phyloP scores from a whole-genome alignment of 2,888 invertebrate genomes.

The Eremobia ochroleuca region DNA sequence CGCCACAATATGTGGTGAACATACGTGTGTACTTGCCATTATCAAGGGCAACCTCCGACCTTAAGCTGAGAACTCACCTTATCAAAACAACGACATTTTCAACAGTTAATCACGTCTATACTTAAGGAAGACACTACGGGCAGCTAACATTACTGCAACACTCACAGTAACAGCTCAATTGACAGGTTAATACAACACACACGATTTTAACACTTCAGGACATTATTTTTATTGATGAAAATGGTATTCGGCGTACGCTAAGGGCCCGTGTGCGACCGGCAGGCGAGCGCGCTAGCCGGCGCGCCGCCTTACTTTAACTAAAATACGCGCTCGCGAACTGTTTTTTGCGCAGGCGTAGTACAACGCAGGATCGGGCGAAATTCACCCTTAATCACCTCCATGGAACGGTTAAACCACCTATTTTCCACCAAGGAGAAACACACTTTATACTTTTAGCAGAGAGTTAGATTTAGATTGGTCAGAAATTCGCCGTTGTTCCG shows the following conservation, averaged over 20 bases:
- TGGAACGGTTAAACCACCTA: slow-evolving; percentile 71
- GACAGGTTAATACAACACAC: slow-evolving; percentile 80
- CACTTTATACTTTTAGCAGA: slow-evolving; percentile 47
- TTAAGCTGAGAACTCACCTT: slow-evolving; percentile 85
- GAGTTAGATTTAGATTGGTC: slow-evolving; percentile 42
- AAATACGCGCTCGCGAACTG: slow-evolving; percentile 78
- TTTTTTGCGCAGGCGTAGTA: slow-evolving; percentile 86
- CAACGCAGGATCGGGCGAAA: slow-evolving; percentile 88
- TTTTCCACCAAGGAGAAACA: slow-evolving; percentile 41
- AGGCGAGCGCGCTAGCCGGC: slow-evolving; percentile 91
- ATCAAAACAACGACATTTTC: slow-evolving; percentile 82
- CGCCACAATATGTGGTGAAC: slow-evolving; percentile 68
- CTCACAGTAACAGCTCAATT: slow-evolving; percentile 79
- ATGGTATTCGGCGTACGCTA: slow-evolving; percentile 81
- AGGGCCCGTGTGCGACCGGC: slow-evolving; percentile 85
- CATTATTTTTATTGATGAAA: slow-evolving; percentile 86
- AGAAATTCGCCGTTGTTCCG: slow-evolving; percentile 31
- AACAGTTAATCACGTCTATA: slow-evolving; percentile 75
- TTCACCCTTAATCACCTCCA: slow-evolving; percentile 75
- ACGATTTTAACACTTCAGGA: slow-evolving; percentile 73
- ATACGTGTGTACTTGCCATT: slow-evolving; percentile 74
- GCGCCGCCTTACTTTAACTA: slow-evolving; percentile 89
- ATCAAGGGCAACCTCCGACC: slow-evolving; percentile 84
- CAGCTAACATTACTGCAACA: slow-evolving; percentile 75
- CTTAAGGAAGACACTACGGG: slow-evolving; percentile 86